A percentile compares a stretch with the other conserved stretches of the same genome.
Conservation (phyloP, 2,113 vertebrate genomes). For the Takifugu bimaculatus region DNA sequence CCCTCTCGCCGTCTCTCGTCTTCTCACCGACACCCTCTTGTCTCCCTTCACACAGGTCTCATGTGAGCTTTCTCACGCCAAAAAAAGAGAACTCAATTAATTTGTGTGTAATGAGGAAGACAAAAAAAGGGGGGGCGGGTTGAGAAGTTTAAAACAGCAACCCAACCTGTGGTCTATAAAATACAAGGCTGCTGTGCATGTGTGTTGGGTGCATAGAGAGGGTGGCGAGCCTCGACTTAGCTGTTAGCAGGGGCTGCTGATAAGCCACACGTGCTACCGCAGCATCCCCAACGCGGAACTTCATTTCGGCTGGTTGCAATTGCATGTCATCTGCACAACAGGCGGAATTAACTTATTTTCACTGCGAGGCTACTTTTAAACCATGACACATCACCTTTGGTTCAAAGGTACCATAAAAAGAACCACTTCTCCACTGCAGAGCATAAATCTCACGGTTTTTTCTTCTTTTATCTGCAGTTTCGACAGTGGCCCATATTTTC, state of each 20-base stretch:
- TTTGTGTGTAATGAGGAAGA: constrained; percentile 68
- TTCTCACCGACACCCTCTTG: constrained; percentile 37
- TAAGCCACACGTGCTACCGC: neutral
- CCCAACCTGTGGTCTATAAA: constrained; percentile 52
- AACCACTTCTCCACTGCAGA: constrained; percentile 47
- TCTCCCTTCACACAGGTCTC: constrained; percentile 48
- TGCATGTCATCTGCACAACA: neutral
- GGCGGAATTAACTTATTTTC: constrained; percentile 44
- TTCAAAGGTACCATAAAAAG: constrained; percentile 36
- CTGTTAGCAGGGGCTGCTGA: too few relatives aligned
- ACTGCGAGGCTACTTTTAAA: constrained; percentile 18
- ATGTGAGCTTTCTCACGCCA: constrained; percentile 63
- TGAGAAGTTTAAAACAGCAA: neutral
- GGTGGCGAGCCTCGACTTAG: too few relatives aligned
- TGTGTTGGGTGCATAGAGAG: constrained; percentile 1
- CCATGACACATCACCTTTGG: constrained; percentile 36
- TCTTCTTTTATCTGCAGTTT: constrained; percentile 43
- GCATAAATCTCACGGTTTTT: constrained; percentile 44
- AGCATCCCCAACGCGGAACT: neutral
- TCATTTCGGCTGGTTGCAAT: constrained; percentile 6
- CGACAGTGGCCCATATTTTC: constrained; percentile 53
- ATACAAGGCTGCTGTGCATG: constrained; percentile 51
- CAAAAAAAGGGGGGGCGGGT: constrained; percentile 39
- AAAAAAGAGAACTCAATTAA: constrained; percentile 79
- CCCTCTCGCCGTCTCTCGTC: constrained; percentile 40